A percentile compares a stretch with the other conserved stretches of the same genome.
These are phyloP conservation scores for Drosophila miranda DNA, from an alignment of 1,140 invertebrate species.

Conservation along the genomic window DNA sequence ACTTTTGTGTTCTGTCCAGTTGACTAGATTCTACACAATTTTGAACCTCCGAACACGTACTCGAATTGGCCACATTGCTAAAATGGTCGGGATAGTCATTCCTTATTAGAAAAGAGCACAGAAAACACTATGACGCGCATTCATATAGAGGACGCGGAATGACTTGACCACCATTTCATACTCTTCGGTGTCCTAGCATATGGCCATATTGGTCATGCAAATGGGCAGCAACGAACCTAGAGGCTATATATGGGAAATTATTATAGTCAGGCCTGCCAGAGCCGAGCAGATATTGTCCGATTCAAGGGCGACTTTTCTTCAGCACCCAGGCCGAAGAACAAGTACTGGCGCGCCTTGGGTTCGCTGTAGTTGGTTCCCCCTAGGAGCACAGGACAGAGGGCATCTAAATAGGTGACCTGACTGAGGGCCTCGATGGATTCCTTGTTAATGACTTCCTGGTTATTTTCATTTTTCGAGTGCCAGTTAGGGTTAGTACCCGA, in stretches of 20 bases:
- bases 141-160: not conserved
- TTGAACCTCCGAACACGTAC: no score
- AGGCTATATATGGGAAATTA: not conserved
- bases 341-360: no score
- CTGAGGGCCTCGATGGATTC: no score
- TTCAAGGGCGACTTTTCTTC: no score
- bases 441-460: no score
- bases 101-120: no score
- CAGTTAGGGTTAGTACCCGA: conserved; percentile 84
- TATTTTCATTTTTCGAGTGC: conserved; percentile 19
- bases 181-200: not conserved
- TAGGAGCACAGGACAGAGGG: conserved; percentile 86
- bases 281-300: not conserved
- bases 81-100: no score
- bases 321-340: no score
- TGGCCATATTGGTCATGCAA: not conserved
- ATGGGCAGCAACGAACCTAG: not conserved
- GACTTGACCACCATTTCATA: not conserved
- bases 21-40: no score
- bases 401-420: conserved; percentile 83
- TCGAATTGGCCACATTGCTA: no score
- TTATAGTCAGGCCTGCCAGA: not conserved
- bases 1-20: no score
- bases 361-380: conserved; percentile 85
- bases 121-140: not conserved